These are phyloP conservation scores for Cathartes aura DNA, from an alignment of 2,113 vertebrate species.

Conservation along the genomic window DNA sequence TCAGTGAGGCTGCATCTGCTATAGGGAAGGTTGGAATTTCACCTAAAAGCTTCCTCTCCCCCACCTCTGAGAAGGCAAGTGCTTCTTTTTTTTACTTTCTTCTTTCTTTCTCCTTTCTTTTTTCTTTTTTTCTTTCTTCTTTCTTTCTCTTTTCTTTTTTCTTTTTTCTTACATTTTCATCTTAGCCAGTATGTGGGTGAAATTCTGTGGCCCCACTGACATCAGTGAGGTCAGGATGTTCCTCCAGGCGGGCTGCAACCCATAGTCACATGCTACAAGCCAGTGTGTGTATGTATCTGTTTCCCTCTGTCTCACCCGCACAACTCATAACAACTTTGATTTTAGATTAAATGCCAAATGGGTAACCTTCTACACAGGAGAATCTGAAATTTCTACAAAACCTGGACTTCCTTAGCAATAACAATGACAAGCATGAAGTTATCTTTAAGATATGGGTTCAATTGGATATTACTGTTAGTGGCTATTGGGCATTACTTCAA, in stretches of 20 bases:
- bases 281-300: background rate
- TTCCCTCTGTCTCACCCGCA: background rate
- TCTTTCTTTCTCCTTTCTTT: fast-evolving
- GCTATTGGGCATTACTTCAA: background rate
- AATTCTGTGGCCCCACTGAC: background rate
- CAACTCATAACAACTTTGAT: background rate
- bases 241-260: background rate
- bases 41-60: background rate
- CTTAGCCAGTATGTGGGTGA: background rate
- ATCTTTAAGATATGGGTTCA: background rate
- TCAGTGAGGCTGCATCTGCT: background rate
- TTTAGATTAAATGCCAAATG: background rate
- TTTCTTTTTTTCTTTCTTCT: fast-evolving
- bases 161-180: background rate
- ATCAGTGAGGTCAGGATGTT: background rate
- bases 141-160: fast-evolving
- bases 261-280: background rate
- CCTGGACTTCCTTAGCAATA: background rate
- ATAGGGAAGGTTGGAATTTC: background rate
- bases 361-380: background rate
- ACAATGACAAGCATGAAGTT: background rate
- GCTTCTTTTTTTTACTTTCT: fast-evolving
- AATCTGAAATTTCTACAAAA: background rate
- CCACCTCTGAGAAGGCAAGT: background rate
- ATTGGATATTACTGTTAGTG: background rate